A percentile compares a stretch with the other conserved stretches of the same genome.
These are phyloP conservation scores for Zoanthus sansibaricus DNA, from an alignment of 92 coral and sea anemone genomes.

Conservation along the genomic window DNA sequence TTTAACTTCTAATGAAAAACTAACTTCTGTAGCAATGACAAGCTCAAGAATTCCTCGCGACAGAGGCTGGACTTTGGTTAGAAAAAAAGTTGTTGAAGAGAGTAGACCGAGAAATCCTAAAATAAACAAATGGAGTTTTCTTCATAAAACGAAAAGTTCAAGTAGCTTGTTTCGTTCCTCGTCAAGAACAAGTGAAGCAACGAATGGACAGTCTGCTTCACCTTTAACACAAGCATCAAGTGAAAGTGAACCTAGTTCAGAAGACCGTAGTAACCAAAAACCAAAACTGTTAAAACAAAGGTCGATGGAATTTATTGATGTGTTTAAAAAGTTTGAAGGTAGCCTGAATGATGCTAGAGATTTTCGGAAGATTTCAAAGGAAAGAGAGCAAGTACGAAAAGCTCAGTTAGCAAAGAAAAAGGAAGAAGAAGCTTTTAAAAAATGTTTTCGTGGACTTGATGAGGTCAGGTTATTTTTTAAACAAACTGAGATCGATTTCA, in stretches of 20 bases:
- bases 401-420: conserved; percentile 31
- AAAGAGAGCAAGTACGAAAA: conserved; percentile 10
- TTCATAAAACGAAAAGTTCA: conserved; percentile 21
- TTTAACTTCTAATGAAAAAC: not conserved
- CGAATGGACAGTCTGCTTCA: not conserved
- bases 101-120: conserved; percentile 40
- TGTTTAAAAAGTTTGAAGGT: conserved; percentile 39
- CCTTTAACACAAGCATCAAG: not conserved
- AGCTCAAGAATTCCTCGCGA: conserved; percentile 19
- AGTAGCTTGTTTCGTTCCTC: conserved; percentile 25
- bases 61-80: not conserved
- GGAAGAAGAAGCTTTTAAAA: conserved; percentile 23
- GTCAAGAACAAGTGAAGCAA: not conserved
- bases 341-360: conserved; percentile 4
- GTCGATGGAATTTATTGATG: conserved; percentile 38
- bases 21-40: not conserved
- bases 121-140: conserved; percentile 33
- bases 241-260: not conserved
- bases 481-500: conserved; percentile 34
- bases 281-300: conserved; percentile 19
- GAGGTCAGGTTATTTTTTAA: conserved; percentile 27
- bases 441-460: conserved; percentile 32
- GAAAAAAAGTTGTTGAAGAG: conserved; percentile 19
- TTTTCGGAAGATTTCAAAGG: conserved; percentile 23
- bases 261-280: not conserved